Evolutionary conservation across 2,113 vertebrate genomes (phyloP), one percentile per base, ranked within the genome.

Genomic region (Stercorarius parasiticus): DNA sequence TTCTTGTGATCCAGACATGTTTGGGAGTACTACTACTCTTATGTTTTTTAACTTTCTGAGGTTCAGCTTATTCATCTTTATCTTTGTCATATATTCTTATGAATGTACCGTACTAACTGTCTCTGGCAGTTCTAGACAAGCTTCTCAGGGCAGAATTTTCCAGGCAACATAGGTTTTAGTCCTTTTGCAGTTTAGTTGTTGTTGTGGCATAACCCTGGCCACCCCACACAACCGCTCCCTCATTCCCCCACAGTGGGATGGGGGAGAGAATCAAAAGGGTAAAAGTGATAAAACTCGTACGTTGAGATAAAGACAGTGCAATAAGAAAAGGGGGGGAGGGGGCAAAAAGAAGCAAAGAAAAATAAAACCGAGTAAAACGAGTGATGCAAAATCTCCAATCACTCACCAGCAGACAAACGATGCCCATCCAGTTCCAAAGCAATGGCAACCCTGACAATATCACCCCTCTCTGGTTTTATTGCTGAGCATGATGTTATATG

Each of bases 401-500:
- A 1, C 30, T 38, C 30, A 50, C 27, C 27, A 87, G 27, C 34
- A 82, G 45, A 14, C 2, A 5, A 47, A 5, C 5, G 2, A 22
- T 52, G 59, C 23, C 22, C n/a, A 50, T n/a, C 2, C 32, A 77
- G 43, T 22, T 77, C 32, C 47, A 22, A 61, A 1, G 3, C 8
- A 66, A 49, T 1, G 42, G 61, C 36, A 92, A 15, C 52, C 18
- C 40, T 29, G 34, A 65, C 13, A 73, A 77, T 86, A 59, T 45
- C 22, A 32, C 18, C 5, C 8, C 19, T 2, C 7, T 47, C 52
- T 47, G n/a, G 9, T 70, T 61, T 81, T 81, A 22, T 15, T 77
- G 56, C 25, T 55, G n/a, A 88, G 15, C 12, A 29, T 9, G 27
- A 66, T 0, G 0, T 18, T 26, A 11, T 10, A 18, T 2, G 15